Conservation (phyloP, 2,113 vertebrate genomes). For the Sander lucioperca region DNA sequence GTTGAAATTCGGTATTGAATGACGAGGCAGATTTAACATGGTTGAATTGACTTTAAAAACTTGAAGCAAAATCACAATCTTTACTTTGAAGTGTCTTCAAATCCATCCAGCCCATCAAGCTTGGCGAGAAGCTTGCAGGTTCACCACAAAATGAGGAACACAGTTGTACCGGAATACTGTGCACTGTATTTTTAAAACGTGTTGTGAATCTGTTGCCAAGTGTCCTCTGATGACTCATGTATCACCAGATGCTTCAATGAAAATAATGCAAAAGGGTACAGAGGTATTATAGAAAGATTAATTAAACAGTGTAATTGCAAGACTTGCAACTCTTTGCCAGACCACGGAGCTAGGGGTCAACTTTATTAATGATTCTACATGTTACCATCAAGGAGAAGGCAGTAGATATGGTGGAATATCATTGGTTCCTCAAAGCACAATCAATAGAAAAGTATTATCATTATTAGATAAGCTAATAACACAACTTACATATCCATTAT, state of each 20-base stretch:
- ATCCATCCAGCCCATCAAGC: neutral
- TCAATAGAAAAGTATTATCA: constrained; percentile 10
- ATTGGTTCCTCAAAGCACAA: neutral
- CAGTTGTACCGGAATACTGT: neutral
- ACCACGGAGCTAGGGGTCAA: neutral
- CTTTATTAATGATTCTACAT: neutral
- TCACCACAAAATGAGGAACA: constrained; percentile 3
- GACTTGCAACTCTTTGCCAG: neutral
- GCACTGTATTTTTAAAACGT: neutral
- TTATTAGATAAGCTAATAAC: neutral
- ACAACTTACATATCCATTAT: neutral
- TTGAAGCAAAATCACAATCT: too few species aligned
- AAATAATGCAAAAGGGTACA: neutral
- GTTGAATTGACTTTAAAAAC: too few species aligned
- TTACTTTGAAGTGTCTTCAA: neutral
- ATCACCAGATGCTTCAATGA: neutral
- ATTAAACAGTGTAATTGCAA: neutral
- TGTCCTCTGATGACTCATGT: constrained; percentile 11
- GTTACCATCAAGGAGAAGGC: neutral
- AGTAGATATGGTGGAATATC: neutral
- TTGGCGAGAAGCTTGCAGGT: constrained; percentile 5
- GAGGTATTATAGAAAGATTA: neutral
- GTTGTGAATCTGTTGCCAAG: neutral
- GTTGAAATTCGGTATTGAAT: too few species aligned
- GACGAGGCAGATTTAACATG: too few species aligned